Conservation (phyloP, 2,113 vertebrate species). For the Glaucidium brasilianum region DNA sequence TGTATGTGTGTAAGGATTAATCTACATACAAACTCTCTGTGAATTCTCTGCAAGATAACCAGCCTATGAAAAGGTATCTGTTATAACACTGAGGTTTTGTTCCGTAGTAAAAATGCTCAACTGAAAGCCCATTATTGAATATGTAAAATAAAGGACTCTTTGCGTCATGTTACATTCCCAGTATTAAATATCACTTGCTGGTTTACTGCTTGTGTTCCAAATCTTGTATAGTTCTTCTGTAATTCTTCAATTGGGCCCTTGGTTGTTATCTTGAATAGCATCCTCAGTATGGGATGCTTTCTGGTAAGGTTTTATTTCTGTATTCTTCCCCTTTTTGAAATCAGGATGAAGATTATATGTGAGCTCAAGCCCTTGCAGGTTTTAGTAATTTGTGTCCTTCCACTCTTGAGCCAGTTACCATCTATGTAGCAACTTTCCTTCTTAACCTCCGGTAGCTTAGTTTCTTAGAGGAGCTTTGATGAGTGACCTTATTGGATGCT, state of each 20-base stretch:
- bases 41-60: not conserved
- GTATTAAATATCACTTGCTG: not conserved
- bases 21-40: not conserved
- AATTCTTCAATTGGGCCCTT: not conserved
- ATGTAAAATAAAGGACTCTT: not conserved
- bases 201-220: not conserved
- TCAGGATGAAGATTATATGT: not conserved
- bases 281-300: not conserved
- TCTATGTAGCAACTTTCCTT: not conserved
- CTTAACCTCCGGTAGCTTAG: not conserved
- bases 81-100: not conserved
- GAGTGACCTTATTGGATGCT: not conserved
- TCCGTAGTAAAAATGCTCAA: not conserved
- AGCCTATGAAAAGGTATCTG: fast-evolving
- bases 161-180: fast-evolving
- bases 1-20: not conserved
- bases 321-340: not conserved
- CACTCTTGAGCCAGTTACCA: not conserved
- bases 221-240: not conserved
- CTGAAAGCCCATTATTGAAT: not conserved
- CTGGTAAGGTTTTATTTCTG: not conserved
- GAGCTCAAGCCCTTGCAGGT: not conserved
- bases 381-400: not conserved
- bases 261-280: not conserved
- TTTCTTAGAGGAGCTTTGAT: not conserved